Evolutionary conservation across 2,113 vertebrate species (phyloP).

Genomic region (Morone saxatilis): DNA sequence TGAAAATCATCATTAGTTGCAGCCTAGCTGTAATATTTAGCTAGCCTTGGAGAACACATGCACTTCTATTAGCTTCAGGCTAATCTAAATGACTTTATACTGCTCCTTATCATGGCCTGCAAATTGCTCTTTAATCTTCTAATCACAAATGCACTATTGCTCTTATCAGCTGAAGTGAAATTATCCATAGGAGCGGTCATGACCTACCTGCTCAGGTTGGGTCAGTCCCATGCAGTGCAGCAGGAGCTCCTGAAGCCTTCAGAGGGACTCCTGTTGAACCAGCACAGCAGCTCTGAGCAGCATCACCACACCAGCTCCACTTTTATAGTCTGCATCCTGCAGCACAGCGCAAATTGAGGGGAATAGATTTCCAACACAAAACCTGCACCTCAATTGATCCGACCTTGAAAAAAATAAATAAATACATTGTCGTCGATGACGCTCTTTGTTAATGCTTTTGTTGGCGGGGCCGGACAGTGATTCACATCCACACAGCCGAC

Average conservation of each 20-base stretch:
- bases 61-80: background rate
- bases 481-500: conserved; percentile 49
- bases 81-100: background rate
- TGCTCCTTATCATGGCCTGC: background rate
- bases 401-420: conserved; percentile 65
- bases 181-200: background rate
- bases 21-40: too few species aligned
- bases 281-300: conserved; percentile 29
- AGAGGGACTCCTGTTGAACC: background rate
- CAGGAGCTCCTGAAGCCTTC: background rate
- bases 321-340: conserved; percentile 67
- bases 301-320: conserved; percentile 22
- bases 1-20: too few species aligned
- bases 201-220: conserved; percentile 32
- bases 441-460: conserved; percentile 64
- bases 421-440: conserved; percentile 67
- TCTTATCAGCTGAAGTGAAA: background rate
- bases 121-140: background rate
- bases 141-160: background rate
- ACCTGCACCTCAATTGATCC: conserved; percentile 66
- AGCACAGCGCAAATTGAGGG: conserved; percentile 39
- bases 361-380: conserved; percentile 73
- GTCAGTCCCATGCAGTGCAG: background rate
- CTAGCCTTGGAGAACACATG: background rate
- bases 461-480: conserved; percentile 47